Evolutionary conservation across 1,140 invertebrate genomes (phyloP).

Genomic region (Drosophila tropicalis): DNA sequence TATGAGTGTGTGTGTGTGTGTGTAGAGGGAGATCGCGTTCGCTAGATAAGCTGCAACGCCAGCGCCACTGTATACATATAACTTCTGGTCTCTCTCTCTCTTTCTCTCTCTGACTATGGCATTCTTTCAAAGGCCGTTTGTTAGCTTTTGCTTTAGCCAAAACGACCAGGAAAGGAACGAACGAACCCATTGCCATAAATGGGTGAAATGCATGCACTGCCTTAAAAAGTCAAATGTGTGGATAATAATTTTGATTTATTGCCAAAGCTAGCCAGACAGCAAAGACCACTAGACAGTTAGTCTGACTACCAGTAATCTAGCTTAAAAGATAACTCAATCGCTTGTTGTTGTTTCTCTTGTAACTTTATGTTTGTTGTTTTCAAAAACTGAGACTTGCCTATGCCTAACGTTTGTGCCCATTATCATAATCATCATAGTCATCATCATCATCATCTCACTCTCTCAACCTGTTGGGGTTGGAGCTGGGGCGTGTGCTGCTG

Average conservation of each 20-base stretch:
- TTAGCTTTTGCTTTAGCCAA: neutral
- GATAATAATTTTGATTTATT: slow-evolving; percentile 81
- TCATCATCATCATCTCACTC: slow-evolving; percentile 38
- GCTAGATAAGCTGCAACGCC: slow-evolving; percentile 63
- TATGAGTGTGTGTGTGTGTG: slow-evolving; percentile 19
- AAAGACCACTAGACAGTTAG: slow-evolving; percentile 8
- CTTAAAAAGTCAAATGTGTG: slow-evolving; percentile 76
- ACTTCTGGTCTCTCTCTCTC: slow-evolving; percentile 21
- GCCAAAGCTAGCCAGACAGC: slow-evolving; percentile 47
- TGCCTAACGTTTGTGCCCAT: slow-evolving; percentile 34
- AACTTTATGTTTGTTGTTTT: slow-evolving; percentile 1
- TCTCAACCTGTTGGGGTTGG: slow-evolving; percentile 38
- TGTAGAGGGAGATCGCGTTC: slow-evolving; percentile 61
- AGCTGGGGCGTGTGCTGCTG: slow-evolving; percentile 67
- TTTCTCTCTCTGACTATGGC: slow-evolving; percentile 54
- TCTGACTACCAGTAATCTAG: slow-evolving; percentile 53
- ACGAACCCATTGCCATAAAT: slow-evolving; percentile 67
- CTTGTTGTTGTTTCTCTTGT: slow-evolving; percentile 9
- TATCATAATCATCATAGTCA: slow-evolving; percentile 47
- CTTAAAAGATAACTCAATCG: slow-evolving; percentile 67
- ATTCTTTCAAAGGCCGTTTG: slow-evolving; percentile 77
- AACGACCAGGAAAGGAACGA: slow-evolving; percentile 56
- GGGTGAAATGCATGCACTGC: slow-evolving; percentile 66
- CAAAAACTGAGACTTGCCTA: neutral
- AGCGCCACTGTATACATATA: slow-evolving; percentile 62